A percentile compares a stretch with the other conserved stretches of the same genome.
phyloP scores from a whole-genome alignment of 2,113 vertebrate genomes.

The Pygoscelis adeliae region DNA sequence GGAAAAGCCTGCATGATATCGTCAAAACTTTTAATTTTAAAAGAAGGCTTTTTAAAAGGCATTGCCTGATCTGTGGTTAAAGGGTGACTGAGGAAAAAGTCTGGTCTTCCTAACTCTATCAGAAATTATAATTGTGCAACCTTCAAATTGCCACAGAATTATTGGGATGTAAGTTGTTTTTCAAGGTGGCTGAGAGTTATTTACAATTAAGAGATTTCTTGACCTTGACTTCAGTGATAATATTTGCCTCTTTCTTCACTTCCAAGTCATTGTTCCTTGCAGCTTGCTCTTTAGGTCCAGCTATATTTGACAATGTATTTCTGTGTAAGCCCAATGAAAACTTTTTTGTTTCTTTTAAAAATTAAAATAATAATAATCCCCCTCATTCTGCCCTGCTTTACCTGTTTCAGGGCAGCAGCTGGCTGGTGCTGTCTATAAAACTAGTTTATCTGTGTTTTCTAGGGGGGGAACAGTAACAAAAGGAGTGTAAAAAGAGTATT shows the following conservation, averaged over 20 bases:
- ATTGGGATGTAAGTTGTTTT: neutral
- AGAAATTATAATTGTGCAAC: neutral
- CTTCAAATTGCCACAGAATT: neutral
- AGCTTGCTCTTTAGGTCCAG: neutral
- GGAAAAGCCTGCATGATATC: neutral
- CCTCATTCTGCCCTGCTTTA: neutral
- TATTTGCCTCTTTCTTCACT: neutral
- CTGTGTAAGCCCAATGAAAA: neutral
- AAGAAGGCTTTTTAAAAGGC: neutral
- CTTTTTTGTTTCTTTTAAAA: neutral
- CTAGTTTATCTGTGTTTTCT: neutral
- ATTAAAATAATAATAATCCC: neutral
- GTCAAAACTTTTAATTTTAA: neutral
- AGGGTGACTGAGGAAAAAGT: neutral
- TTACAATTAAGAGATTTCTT: neutral
- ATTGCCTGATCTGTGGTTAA: neutral
- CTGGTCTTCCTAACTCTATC: neutral
- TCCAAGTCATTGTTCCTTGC: neutral
- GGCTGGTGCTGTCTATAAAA: neutral
- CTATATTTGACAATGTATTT: neutral
- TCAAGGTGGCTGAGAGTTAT: neutral
- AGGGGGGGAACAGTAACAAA: neutral
- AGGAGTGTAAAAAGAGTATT: neutral
- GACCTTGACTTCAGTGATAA: neutral
- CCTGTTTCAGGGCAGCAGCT: neutral